phyloP scores from a whole-genome alignment of 2,888 invertebrate genomes.

The Drosophila barbarae region DNA sequence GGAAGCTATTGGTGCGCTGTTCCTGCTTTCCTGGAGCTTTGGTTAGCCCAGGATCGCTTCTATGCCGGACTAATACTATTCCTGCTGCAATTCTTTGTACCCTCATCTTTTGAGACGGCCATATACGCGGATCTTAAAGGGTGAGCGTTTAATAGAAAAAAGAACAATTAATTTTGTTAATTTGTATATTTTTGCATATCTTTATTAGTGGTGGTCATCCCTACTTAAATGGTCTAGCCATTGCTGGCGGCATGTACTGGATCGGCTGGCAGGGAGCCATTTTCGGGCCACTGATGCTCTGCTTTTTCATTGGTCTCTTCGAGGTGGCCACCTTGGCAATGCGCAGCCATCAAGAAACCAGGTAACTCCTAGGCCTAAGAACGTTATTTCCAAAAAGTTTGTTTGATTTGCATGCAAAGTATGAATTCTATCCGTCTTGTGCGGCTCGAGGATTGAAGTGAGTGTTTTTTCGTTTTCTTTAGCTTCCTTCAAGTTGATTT shows the following conservation, averaged over 20 bases:
- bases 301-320: constrained; percentile 95
- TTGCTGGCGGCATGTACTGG: constrained; percentile 99
- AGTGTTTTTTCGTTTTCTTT: constrained; percentile 39
- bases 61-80: constrained; percentile 90
- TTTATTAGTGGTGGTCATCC: constrained; percentile 92
- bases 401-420: constrained; percentile 52
- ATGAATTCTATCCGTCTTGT: constrained; percentile 34
- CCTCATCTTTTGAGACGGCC: constrained; percentile 95
- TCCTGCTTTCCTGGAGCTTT: constrained; percentile 96
- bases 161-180: not conserved
- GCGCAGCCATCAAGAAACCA: constrained; percentile 78
- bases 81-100: constrained; percentile 89
- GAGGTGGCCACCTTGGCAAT: constrained; percentile 88
- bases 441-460: constrained; percentile 54
- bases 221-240: constrained; percentile 96
- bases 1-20: constrained; percentile 97
- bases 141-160: constrained; percentile 80
- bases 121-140: constrained; percentile 99
- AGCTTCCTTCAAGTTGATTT: constrained; percentile 5
- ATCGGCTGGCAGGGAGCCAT: constrained; percentile 98
- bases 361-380: constrained; percentile 61
- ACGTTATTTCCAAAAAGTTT: not conserved
- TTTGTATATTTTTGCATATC: not conserved
- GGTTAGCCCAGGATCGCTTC: constrained; percentile 93
- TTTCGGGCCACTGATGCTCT: constrained; percentile 95